Evolutionary conservation across 2,888 invertebrate genomes (phyloP), one percentile per base, ranked within the genome.

Genomic region (Oligia latruncula): DNA sequence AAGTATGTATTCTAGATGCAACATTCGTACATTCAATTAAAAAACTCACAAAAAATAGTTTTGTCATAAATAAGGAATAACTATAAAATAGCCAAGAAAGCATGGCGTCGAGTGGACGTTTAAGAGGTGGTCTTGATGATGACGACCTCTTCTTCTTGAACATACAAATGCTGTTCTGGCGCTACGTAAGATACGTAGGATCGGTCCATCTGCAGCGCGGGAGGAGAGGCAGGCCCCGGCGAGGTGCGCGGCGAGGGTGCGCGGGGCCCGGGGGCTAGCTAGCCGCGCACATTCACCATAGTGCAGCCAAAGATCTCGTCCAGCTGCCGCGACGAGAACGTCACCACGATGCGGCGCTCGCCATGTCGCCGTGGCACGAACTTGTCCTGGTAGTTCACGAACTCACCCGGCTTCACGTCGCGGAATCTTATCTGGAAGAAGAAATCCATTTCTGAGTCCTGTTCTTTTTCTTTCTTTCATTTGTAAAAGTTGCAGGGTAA

Each of bases 291-390:
- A 78, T 94, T 95, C 90, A 97, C 97, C 84, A 93, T 96, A 15
- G 96, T 96, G 87, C 97, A 97, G 74, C 98, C 98, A 88, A 96
- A 96, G 92, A 98, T 97, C 93, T 98, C 98, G 92, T 97, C 97
- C 80, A 98, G 94, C 94, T 98, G 97, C 78, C 97, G 96, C 60
- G 98, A 98, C 77, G 97, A 97, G 95, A 98, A 98, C 66, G 97
- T 97, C 82, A 97, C 98, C 43, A 98, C 97, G 85, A 98, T 96
- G 90, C 97, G 97, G n/a, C 97, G 95, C 90, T 97, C 97, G 13
- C 98, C 98, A 71, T 95, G 93, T 74, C 97, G 95, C 52, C 97
- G 96, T 0, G 98, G 97, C 78, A 97, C 92, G 90, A 98, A 97
- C 88, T 96, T 97, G 92, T 98, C 97, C 88, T 97, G 97, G 93